A percentile compares a stretch with the other conserved stretches of the same genome.
Evolutionary conservation across 2,113 vertebrate species (phyloP).

Genomic region (Calidris pygmaea): DNA sequence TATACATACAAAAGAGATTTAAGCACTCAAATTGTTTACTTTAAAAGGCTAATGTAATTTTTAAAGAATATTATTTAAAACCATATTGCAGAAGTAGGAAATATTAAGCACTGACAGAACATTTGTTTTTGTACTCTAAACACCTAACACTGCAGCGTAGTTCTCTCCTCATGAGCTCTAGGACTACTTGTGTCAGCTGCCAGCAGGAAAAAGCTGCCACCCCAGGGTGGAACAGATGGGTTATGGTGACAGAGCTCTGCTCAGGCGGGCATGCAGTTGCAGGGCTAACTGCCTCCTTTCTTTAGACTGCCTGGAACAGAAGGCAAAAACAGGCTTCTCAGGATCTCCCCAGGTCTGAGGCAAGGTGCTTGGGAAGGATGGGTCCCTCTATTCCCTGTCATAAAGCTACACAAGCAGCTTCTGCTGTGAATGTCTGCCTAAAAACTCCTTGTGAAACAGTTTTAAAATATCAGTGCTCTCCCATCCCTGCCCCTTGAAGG

Average conservation of each 20-base stretch:
- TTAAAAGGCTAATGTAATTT: background rate
- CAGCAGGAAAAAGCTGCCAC: background rate
- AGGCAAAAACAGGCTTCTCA: background rate
- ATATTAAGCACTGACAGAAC: background rate
- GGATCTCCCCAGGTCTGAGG: background rate
- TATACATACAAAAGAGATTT: background rate
- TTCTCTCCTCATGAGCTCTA: background rate
- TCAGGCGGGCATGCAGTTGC: background rate
- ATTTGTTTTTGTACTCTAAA: background rate
- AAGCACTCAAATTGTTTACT: background rate
- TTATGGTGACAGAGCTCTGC: background rate
- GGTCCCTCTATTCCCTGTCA: background rate
- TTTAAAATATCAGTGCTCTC: background rate
- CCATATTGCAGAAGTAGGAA: background rate
- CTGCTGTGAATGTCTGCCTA: background rate
- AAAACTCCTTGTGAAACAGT: background rate
- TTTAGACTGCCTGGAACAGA: background rate
- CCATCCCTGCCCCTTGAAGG: background rate
- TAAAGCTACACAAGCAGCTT: background rate
- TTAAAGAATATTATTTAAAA: background rate
- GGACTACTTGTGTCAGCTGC: background rate
- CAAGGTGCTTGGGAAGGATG: background rate
- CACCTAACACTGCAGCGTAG: background rate
- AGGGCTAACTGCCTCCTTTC: background rate
- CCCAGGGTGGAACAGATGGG: background rate